Percentiles rank a stretch among this genome's conserved stretches.
phyloP scores from a whole-genome alignment of 2,113 vertebrate species.

The Rhea pennata region DNA sequence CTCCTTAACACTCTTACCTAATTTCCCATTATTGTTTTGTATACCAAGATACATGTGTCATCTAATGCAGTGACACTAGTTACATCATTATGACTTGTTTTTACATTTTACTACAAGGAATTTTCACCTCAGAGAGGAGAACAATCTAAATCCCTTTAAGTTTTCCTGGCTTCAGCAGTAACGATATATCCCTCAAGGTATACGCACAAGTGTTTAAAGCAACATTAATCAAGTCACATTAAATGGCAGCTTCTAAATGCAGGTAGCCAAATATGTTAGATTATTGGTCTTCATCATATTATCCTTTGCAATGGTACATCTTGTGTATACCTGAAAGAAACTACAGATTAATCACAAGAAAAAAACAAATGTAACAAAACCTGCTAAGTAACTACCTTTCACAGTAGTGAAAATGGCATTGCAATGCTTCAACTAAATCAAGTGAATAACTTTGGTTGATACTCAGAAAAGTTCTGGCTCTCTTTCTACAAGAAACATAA shows the following conservation, averaged over 20 bases:
- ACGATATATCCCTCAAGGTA: not conserved
- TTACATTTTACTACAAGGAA: not conserved
- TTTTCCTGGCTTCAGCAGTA: not conserved
- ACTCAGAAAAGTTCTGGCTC: rapidly evolving
- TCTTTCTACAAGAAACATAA: not conserved
- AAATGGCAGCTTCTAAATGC: not conserved
- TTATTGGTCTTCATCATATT: not conserved
- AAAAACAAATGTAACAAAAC: not conserved
- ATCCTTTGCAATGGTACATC: not conserved
- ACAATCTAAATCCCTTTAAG: not conserved
- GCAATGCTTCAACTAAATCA: not conserved
- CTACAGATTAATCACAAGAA: not conserved
- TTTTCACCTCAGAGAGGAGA: not conserved
- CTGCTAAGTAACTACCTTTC: not conserved
- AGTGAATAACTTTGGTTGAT: not conserved
- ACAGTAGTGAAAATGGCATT: not conserved
- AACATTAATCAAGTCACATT: not conserved
- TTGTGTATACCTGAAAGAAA: not conserved
- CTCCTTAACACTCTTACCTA: not conserved
- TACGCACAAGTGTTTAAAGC: not conserved
- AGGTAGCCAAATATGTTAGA: not conserved
- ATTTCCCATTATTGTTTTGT: not conserved
- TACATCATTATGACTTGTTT: not conserved
- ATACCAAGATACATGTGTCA: not conserved
- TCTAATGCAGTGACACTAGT: not conserved